Evolutionary conservation across 2,797 vertebrate genomes (phyloP).

Genomic region (Microctenopoma stevenorrisi): DNA sequence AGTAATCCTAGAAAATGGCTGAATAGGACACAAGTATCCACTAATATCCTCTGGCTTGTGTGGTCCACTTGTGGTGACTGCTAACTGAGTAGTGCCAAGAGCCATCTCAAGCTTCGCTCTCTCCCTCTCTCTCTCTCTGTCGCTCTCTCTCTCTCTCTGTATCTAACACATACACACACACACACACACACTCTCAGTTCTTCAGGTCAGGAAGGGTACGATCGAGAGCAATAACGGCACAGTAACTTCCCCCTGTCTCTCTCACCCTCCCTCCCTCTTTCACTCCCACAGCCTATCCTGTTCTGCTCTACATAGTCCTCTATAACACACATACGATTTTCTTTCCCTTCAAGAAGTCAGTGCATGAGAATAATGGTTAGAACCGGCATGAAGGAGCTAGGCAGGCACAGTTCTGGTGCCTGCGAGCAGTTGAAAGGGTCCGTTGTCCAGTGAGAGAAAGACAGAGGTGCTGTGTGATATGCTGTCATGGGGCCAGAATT

Average conservation of each 20-base stretch:
- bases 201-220: constrained; percentile 85
- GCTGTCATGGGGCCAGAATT: constrained; percentile 81
- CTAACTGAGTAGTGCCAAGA: constrained; percentile 60
- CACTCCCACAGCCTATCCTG: constrained; percentile 70
- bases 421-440: constrained; percentile 81
- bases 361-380: constrained; percentile 49
- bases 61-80: constrained; percentile 61
- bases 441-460: constrained; percentile 68
- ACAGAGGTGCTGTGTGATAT: constrained; percentile 67
- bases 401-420: constrained; percentile 70
- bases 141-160: constrained; percentile 35
- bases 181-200: constrained; percentile 56
- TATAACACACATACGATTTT: constrained; percentile 70
- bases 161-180: constrained; percentile 8
- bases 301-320: constrained; percentile 41
- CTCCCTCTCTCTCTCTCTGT: constrained; percentile 39
- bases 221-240: constrained; percentile 70
- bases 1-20: constrained; percentile 58
- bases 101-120: constrained; percentile 62
- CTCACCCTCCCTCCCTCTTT: constrained; percentile 51
- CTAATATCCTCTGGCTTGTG: constrained; percentile 54
- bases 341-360: constrained; percentile 53
- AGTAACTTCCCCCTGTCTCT: constrained; percentile 57
- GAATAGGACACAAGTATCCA: constrained; percentile 47
- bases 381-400: constrained; percentile 61